Evolutionary conservation across 2,888 invertebrate genomes (phyloP).

Genomic region (Epistrophe grossulariae): DNA sequence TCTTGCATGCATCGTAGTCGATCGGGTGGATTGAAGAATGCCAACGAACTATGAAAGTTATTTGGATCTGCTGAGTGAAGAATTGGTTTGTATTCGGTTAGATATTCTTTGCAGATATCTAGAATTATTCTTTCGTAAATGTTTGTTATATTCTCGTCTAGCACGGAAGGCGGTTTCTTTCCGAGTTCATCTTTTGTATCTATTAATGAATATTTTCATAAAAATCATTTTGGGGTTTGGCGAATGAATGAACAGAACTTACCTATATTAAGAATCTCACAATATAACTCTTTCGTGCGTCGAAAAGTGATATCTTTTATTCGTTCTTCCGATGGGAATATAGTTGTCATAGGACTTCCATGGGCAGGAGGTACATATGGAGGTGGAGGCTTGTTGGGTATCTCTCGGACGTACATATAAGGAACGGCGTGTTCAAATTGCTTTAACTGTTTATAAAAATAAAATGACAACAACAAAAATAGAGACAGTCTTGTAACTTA

Average conservation of each 20-base stretch:
- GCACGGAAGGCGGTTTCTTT: constrained; percentile 79
- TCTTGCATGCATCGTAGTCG: constrained; percentile 84
- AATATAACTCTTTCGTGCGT: constrained; percentile 80
- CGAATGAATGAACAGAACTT: constrained; percentile 43
- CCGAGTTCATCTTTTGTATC: constrained; percentile 79
- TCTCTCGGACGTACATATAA: constrained; percentile 86
- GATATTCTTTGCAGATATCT: constrained; percentile 87
- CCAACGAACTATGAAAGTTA: constrained; percentile 82
- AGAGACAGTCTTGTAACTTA: constrained; percentile 78
- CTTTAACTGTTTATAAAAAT: constrained; percentile 84
- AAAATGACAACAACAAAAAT: neutral
- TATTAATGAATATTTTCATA: constrained; percentile 29
- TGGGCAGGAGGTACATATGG: constrained; percentile 88
- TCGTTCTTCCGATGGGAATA: constrained; percentile 81
- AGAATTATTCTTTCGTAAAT: constrained; percentile 86
- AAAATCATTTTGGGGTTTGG: neutral
- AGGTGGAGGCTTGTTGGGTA: constrained; percentile 91
- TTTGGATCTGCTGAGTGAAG: constrained; percentile 78
- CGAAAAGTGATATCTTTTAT: constrained; percentile 81
- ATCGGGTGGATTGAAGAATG: constrained; percentile 84
- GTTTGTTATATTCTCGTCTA: constrained; percentile 82
- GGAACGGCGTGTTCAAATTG: constrained; percentile 85
- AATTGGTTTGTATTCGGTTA: constrained; percentile 83
- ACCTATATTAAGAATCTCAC: constrained; percentile 80
- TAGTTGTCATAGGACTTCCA: constrained; percentile 82